Conservation (phyloP, 2,113 vertebrate genomes). For the Patagioenas fasciata region DNA sequence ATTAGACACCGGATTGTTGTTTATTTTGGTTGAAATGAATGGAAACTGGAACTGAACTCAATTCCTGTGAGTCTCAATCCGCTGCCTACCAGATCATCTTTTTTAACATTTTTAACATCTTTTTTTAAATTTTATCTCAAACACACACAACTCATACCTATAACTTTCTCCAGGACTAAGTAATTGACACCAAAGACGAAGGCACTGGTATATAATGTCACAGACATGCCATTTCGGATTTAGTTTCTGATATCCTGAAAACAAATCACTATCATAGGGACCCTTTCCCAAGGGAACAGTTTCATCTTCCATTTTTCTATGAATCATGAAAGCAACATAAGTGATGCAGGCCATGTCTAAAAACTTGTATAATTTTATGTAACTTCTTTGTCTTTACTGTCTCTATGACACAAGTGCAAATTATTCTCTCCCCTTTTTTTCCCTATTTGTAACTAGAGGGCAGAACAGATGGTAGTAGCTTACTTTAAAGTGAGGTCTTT, state of each 20-base stretch:
- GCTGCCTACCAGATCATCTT: neutral
- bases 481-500: slow-evolving; percentile 46
- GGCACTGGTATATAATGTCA: neutral
- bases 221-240: slow-evolving; percentile 16
- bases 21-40: neutral
- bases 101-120: neutral
- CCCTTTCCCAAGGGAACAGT: neutral
- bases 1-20: neutral
- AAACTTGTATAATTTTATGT: neutral
- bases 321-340: slow-evolving; percentile 2
- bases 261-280: neutral
- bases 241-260: slow-evolving; percentile 1
- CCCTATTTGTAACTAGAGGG: slow-evolving; percentile 48
- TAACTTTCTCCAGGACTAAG: neutral
- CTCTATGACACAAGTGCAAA: neutral
- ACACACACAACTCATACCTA: neutral
- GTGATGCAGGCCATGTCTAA: neutral
- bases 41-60: neutral
- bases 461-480: slow-evolving; percentile 45
- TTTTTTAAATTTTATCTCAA: neutral
- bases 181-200: neutral
- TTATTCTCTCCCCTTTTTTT: neutral
- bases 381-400: neutral
- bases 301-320: slow-evolving; percentile 22
- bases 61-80: neutral